Conservation (phyloP, 1,140 invertebrate species). For the Asobara japonica region DNA sequence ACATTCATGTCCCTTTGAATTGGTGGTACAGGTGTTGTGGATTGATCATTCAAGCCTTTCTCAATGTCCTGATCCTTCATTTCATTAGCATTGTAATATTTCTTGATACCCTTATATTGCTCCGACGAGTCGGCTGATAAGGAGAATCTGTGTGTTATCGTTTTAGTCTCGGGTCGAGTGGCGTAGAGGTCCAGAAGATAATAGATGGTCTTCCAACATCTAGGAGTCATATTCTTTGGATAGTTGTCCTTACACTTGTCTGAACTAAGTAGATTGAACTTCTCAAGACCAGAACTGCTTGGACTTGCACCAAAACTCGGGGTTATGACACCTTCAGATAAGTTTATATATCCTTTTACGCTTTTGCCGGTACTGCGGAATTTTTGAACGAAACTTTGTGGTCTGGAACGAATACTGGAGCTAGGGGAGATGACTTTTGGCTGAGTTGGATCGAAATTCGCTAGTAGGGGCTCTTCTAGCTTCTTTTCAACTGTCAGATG, state of each 20-base stretch:
- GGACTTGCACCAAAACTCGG: conserved; percentile 75
- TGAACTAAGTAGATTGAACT: conserved; percentile 65
- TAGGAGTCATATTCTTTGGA: conserved; percentile 70
- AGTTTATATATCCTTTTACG: conserved; percentile 80
- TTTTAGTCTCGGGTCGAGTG: conserved; percentile 93
- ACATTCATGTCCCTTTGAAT: conserved; percentile 61
- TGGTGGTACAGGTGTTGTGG: conserved; percentile 66
- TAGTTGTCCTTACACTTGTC: conserved; percentile 64
- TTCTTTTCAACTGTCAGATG: conserved; percentile 60
- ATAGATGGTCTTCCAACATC: conserved; percentile 95
- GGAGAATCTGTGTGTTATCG: conserved; percentile 74
- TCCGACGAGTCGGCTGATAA: conserved; percentile 60
- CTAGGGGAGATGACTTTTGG: conserved; percentile 69
- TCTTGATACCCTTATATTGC: conserved; percentile 54
- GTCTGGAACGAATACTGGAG: conserved; percentile 75
- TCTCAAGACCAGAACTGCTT: conserved; percentile 69
- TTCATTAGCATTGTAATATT: conserved; percentile 55
- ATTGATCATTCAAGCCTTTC: conserved; percentile 60
- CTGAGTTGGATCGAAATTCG: conserved; percentile 56
- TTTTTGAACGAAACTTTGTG: conserved; percentile 88
- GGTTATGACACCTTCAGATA: conserved; percentile 77
- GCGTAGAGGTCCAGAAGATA: conserved; percentile 92
- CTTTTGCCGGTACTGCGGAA: conserved; percentile 84
- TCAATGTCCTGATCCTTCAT: conserved; percentile 62
- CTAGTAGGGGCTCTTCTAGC: conserved; percentile 64